phyloP scores from a whole-genome alignment of 2,888 invertebrate genomes.

The Watsonalla binaria region DNA sequence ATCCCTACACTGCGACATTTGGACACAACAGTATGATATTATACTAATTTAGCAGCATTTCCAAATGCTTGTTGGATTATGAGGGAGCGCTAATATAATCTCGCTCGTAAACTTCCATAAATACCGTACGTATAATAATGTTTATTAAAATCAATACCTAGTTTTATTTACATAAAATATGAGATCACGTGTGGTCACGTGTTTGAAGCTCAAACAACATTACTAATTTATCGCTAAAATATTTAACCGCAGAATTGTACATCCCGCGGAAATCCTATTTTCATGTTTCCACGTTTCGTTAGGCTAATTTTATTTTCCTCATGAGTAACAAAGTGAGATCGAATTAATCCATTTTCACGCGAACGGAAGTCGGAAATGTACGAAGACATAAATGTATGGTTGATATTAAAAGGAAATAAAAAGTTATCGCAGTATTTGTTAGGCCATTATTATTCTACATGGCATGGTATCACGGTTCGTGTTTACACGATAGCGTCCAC shows the following conservation, averaged over 20 bases:
- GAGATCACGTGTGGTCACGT: too few species aligned
- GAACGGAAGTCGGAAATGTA: not conserved
- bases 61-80: too few species aligned
- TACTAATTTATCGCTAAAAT: too few species aligned
- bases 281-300: not conserved
- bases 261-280: not conserved
- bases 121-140: too few species aligned
- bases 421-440: not conserved
- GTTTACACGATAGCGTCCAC: not conserved
- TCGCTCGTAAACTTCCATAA: too few species aligned
- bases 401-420: constrained; percentile 1
- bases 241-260: not conserved
- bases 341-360: not conserved
- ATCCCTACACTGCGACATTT: too few species aligned
- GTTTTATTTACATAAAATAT: too few species aligned
- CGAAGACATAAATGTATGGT: not conserved
- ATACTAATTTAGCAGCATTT: too few species aligned
- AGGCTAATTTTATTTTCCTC: not conserved
- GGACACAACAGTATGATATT: too few species aligned
- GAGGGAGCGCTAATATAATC: too few species aligned
- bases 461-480: not conserved
- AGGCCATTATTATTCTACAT: not conserved
- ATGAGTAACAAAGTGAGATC: not conserved
- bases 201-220: too few species aligned
- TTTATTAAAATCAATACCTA: too few species aligned